Evolutionary conservation across 2,113 vertebrate genomes (phyloP), one percentile per base, ranked within the genome.

Genomic region (Stomatorhinus ivindoensis): DNA sequence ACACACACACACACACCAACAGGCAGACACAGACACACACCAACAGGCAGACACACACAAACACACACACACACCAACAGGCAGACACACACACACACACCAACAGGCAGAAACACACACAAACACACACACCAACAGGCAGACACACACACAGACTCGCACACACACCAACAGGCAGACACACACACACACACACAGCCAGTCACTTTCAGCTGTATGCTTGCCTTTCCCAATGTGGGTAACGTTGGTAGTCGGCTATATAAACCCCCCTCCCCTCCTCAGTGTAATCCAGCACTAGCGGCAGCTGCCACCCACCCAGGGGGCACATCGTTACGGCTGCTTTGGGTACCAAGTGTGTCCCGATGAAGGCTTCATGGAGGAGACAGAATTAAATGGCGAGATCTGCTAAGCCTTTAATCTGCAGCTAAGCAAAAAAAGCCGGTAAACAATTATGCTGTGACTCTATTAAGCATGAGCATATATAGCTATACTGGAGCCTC

Each of bases 351-450:
- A 89, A 46, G 89, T 58, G 86, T 86, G 89, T 11, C 42, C 87
- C 69, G 80, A 90, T 88, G 90, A 55, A 35, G 35, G 86, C 88
- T 82, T 55, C 80, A 90, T 90, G 86, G 86, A 85, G 88, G 83
- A 91, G 91, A 91, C 80, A 19, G 89, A 85, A 86, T 90, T 88
- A 17, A 89, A 89, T 55, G 55, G 19, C 17, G n/a, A 39, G 51
- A 87, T 76, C 88, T 35, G 0, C 89, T 93, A 93, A 94, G 92
- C 92, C 90, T 91, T 92, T 93, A 94, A 93, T 93, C 92, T 89
- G 11, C 91, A 86, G 83, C 88, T 76, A 82, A 44, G 91, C 90
- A 93, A 94, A 93, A 93, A 93, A 42, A 53, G 65, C 76, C 89
- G 91, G 90, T 93, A 93, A 93, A 93, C 93, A 93, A 93, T 93